Base-by-base conservation (phyloP, 30 jellyfish, hydroid and myxozoan species). In the Calvadosia cruxmelitensis region DNA sequence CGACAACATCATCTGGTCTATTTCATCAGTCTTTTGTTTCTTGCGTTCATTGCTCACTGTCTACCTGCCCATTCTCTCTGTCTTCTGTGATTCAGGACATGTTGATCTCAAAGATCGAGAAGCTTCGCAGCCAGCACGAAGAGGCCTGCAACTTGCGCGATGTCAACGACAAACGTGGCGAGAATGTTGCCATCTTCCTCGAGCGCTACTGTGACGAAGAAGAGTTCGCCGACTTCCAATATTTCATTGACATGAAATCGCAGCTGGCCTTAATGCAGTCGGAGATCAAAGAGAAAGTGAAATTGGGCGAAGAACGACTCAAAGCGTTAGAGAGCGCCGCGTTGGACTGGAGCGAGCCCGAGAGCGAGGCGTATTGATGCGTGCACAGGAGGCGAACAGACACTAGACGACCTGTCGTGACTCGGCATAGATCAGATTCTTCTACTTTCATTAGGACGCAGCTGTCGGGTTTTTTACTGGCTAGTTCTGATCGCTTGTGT, bases 81-180 rank as follows among this genome's bases (percentile, higher is more conserved):
- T 65, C 30, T 67, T 63, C n/a, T 25, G 62, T 67, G 27, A 26
- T 70, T 35, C 61, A 87, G 96, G 96, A 87, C 0, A 63, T 65
- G 24, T 63, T 87, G 67, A 69, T 80, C 0, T 66, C 93, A 24
- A 87, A 87, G 67, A 87, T 87, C 68, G 96, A 76, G 20, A 87
- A 87, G 66, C 63, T 87, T 42, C 72, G 76, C 49, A 87, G 93
- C 50, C 96, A 87, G 62, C 94, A 79, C 75, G 96, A 87, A 77
- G 96, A 87, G 34, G 96, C 96, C 50, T 87, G 96, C 66, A 53
- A 75, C 48, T 75, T 87, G 36, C 85, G 94, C 31, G 96, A 87
- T 51, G 94, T 87, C 33, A 87, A 87, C 89, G 94, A 87, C 72
- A 80, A 76, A 50, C 96, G 96, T 50, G 96, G 96, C 53, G 96